These are phyloP conservation scores for Junonia oenone DNA, from an alignment of 2,888 invertebrate genomes.

Conservation along the genomic window DNA sequence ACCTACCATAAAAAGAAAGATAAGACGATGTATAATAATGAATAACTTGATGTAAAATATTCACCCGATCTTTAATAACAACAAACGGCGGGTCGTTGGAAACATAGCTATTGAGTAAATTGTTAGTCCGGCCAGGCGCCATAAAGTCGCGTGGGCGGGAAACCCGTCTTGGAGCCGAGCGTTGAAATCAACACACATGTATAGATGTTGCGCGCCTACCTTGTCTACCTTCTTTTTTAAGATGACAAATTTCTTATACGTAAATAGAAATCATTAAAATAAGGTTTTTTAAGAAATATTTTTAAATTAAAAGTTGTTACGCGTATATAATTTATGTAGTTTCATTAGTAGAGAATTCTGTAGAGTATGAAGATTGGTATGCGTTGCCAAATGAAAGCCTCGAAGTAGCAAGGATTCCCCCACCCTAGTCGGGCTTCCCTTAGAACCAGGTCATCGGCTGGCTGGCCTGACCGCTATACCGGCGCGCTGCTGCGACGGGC, in stretches of 20 bases:
- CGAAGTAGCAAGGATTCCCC: conserved; percentile 32
- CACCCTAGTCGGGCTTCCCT: conserved; percentile 61
- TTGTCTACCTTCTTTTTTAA: conserved; percentile 13
- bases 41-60: conserved; percentile 18
- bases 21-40: not conserved
- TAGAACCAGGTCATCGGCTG: conserved; percentile 69
- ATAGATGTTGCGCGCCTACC: conserved; percentile 23
- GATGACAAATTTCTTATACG: not conserved
- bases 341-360: not conserved
- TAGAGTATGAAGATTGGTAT: not conserved
- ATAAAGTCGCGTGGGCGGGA: conserved; percentile 75
- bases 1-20: not conserved
- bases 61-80: conserved; percentile 22
- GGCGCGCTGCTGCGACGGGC: conserved; percentile 43
- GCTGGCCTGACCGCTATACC: conserved; percentile 50
- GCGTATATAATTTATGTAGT: not conserved
- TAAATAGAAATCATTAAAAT: not conserved
- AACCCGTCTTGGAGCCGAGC: conserved; percentile 67
- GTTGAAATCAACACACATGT: conserved; percentile 43
- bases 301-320: not conserved
- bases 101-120: conserved; percentile 55
- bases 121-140: conserved; percentile 64
- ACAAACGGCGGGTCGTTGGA: conserved; percentile 36
- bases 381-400: conserved; percentile 18
- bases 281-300: not conserved